Conservation (phyloP, 2,113 vertebrate species). For the Paramormyrops kingsleyae region DNA sequence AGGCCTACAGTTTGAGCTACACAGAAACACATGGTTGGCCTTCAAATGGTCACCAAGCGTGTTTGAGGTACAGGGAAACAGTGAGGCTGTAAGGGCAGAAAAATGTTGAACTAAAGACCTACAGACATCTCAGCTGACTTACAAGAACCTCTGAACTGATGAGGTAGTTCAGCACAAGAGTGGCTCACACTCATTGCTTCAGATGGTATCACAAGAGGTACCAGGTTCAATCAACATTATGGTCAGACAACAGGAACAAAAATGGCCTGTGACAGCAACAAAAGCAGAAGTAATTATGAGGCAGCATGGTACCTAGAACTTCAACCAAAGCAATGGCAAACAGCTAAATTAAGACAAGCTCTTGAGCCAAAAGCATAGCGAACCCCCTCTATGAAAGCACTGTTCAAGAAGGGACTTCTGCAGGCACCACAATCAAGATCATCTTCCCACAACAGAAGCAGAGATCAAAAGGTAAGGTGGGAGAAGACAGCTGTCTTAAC, state of each 20-base stretch:
- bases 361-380: neutral
- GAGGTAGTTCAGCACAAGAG: neutral
- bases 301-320: neutral
- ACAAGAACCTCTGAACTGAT: neutral
- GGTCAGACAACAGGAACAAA: neutral
- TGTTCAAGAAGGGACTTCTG: neutral
- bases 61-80: neutral
- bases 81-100: neutral
- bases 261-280: neutral
- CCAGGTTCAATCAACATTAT: neutral
- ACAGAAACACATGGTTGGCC: neutral
- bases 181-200: neutral
- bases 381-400: neutral
- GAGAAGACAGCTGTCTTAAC: neutral
- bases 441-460: neutral
- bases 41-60: neutral
- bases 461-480: neutral
- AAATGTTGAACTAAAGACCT: neutral
- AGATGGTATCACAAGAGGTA: neutral
- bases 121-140: neutral
- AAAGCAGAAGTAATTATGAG: neutral
- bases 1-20: too few relatives aligned
- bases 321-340: neutral
- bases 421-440: neutral
- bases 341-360: neutral